Base-by-base conservation (phyloP, 1,140 invertebrate species). In the Pissodes strobi region DNA sequence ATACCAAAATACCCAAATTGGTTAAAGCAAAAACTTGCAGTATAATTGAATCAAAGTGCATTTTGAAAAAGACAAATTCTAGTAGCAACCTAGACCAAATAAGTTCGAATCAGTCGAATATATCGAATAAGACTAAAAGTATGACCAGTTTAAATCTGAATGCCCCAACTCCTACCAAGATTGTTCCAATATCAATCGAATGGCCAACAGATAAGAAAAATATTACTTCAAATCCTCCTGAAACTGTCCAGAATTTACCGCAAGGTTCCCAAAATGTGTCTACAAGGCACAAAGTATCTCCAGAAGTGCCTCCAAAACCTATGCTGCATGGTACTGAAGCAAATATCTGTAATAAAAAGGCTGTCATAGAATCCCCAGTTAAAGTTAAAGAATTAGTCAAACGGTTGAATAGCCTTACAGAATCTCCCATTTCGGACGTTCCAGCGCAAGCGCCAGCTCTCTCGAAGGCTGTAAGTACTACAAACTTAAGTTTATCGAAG, bases 1-100 rank as follows among this genome's bases (percentile, higher is more conserved):
- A 60, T 8, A 70, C 67, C 1, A 71, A 63, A 37, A 72, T 75
- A 15, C 79, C 82, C 12, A 82, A 83, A 34, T 71, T 86, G 38
- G 82, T 85, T 66, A 85, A 85, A 74, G 83, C 85, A 2, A 85
- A 85, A 73, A 85, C 84, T 64, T 86, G 84, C 72, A 84, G 82
- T 64, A 85, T 86, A 53, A 86, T 86, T 46, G 84, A 85, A 69
- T 85, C 83, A 1, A 80, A 82, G 67, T 86, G 84, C 71, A 84
- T 85, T 58, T 76, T 85, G 38, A 86, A 86, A 66, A 84, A 83
- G 69, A 63, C 65, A 19, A 48, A 48, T 25, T 59, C 41, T 3
- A 41, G 3, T 25, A 63, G 30, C n/a, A 34, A 10, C 38, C 17
- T 19, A 17, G 19, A 18, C 23, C 22, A n/a, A 19, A 12, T 12